phyloP scores from a whole-genome alignment of 2,797 vertebrate species.

The Knipowitschia caucasica region DNA sequence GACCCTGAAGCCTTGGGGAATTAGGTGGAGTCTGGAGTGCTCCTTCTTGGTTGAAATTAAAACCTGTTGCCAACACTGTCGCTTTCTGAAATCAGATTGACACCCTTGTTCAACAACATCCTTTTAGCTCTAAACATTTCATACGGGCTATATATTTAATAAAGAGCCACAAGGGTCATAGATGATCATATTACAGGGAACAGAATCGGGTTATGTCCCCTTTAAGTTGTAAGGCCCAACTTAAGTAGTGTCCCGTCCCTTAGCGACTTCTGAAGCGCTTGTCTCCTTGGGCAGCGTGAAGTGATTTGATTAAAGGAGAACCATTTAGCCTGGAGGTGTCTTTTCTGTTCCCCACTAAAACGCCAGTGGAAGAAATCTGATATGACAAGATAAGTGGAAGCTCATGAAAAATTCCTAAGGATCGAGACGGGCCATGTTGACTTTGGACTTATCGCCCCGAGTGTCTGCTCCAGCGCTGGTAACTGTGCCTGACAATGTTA shows the following conservation, averaged over 20 bases:
- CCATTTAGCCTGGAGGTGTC: slow-evolving; percentile 76
- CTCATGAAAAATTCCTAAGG: slow-evolving; percentile 78
- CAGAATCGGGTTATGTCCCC: no score
- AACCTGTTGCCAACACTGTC: no score
- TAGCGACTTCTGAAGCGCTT: slow-evolving; percentile 47
- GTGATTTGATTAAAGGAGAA: slow-evolving; percentile 76
- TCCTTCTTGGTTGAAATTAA: no score
- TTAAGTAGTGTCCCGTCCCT: slow-evolving; percentile 27
- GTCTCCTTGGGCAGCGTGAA: slow-evolving; percentile 64
- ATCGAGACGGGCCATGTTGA: slow-evolving; percentile 69
- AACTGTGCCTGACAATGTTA: slow-evolving; percentile 63
- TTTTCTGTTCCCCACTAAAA: slow-evolving; percentile 63
- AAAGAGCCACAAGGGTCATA: no score
- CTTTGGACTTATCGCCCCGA: slow-evolving; percentile 65
- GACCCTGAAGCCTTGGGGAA: no score
- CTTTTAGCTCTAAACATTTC: no score
- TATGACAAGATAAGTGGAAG: slow-evolving; percentile 81
- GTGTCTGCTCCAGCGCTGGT: slow-evolving; percentile 49
- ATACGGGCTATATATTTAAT: no score
- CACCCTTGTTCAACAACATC: no score
- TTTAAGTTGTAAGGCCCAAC: background rate
- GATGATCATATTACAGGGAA: no score
- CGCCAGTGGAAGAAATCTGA: slow-evolving; percentile 71
- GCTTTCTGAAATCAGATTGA: no score
- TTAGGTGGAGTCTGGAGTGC: no score